Base-by-base conservation (phyloP, 2,888 invertebrate species). In the Leptinotarsa rubiginosa region DNA sequence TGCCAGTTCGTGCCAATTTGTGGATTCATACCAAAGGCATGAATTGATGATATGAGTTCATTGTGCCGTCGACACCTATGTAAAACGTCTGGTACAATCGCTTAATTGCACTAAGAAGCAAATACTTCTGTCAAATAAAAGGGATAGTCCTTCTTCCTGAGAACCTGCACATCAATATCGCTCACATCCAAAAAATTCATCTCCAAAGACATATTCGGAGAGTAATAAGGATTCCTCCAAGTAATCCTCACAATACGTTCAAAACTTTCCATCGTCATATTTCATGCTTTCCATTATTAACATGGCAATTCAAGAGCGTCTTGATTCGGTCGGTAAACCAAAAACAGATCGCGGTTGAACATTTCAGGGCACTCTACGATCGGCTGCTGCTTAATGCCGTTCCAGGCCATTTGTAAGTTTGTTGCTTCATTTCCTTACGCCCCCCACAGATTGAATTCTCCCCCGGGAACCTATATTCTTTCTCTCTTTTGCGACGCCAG, bases 341-440 rank as follows among this genome's bases (percentile, higher is more conserved):
- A 84, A 84, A 86, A 84, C 84, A 84, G 85, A 85, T 85, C 85
- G 84, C 82, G 82, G 83, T 84, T 78, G 83, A 82, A 81, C 82
- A 82, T 83, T 83, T 68, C 82, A 78, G 76, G 81, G 83, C 79
- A 81, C 79, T 80, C 78, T 74, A 74, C 78, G 76, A 84, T 85
- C 84, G 84, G 83, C 82, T 83, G 77, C 77, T 75, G 84, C 83
- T 86, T 87, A 87, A 87, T 87, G 87, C 83, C 86, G 86, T 87
- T 87, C 86, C 86, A 84, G 85, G 84, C 86, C 87, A 86, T 87
- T 87, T 87, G 86, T 85, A 85, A 85, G 85, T 87, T 87, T 87
- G 87, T 86, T 86, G 87, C 86, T 86, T 87, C 86, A 87, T 87
- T 87, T 87, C 86, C 86, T 84, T 80, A 82, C 81, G 77, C 78